Base-by-base conservation (phyloP, 2,888 invertebrate species). In the Scelioninae gen. 1 region DNA sequence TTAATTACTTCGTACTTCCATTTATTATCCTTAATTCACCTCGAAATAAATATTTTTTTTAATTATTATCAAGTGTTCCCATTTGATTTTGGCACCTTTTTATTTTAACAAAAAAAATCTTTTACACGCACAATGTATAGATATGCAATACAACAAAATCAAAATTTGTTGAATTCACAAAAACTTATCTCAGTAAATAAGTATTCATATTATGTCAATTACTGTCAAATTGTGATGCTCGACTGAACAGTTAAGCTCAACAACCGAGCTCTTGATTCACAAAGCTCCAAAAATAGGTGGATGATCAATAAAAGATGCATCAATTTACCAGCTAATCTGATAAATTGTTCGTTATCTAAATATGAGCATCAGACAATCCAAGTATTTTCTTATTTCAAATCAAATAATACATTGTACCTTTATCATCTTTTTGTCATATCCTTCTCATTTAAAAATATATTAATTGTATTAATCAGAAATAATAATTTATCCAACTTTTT, bases 251-350 rank as follows among this genome's bases (percentile, higher is more conserved):
- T 76, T 60, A 47, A 68, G 51, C 68, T 68, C 62, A 77, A 62
- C 47, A 62, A 69, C 69, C 58, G 11, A 78, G 23, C 71, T 51
- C 71, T 78, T 56, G 56, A 77, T 55, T 77, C 55, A 62, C 34
- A 40, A 77, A 78, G 71, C n/a, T 63, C 69, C 71, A 71, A 78
- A 78, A 78, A 78, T 78, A 78, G 78, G 38, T n/a, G n/a, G 45
- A 43, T 65, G 56, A 78, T 78, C 65, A 71, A 71, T 78, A 71
- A 71, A 58, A 71, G 55, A 78, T 78, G 65, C 56, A 69, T 65
- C 63, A 71, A 71, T 78, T 71, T 78, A 49, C 32, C 10, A 8
- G 15, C 47, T 65, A 71, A 78, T 78, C 65, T 71, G 71, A 78
- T 69, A 63, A 51, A 38, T 15, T 43, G 38, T 62, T 45, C 23